Base-by-base conservation (phyloP, 2,797 vertebrate species). In the Sebastolobus alascanus region DNA sequence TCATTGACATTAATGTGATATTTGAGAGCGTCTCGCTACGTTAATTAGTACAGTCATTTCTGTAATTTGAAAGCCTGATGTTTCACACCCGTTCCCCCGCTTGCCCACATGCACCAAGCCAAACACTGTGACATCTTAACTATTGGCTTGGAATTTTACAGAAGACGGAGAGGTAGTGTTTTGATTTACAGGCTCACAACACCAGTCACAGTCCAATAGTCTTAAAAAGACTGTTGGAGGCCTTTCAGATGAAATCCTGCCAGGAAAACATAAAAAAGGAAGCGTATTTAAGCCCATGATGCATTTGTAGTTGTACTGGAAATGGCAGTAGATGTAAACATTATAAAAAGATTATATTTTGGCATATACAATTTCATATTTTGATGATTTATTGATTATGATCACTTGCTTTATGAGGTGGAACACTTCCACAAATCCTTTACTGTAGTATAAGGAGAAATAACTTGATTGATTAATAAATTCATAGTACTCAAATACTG, bases 1-100 rank as follows among this genome's bases (percentile, higher is more conserved):
- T 71, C 90, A 91, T 68, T 95, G 94, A 94, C 93, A 95, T 95
- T 94, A 92, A 89, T 93, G 88, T 94, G 93, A 90, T 93, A 94
- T 94, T 94, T 95, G 83, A 93, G 77, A 87, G 40, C 20, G 73
- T 69, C 79, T 74, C 68, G 79, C 81, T 89, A 68, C 40, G 73
- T 93, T 94, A 93, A 93, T 94, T 90, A 93, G 80, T 59, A 33
- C 78, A 89, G 87, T 89, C 68, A 68, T 91, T 92, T 82, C 75
- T 84, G 75, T 85, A 66, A 85, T 89, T 86, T 84, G 35, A 91
- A 92, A 91, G 80, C 87, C 73, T 86, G 83, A 89, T 63, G 85
- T 87, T 90, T 91, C 75, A 60, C 82, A 86, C 77, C 78, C 81
- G 40, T 86, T 31, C 80, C 82, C 73, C 67, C 64, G 68, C 71